phyloP scores from a whole-genome alignment of 2,888 invertebrate genomes.

The Pyrgus malvae region DNA sequence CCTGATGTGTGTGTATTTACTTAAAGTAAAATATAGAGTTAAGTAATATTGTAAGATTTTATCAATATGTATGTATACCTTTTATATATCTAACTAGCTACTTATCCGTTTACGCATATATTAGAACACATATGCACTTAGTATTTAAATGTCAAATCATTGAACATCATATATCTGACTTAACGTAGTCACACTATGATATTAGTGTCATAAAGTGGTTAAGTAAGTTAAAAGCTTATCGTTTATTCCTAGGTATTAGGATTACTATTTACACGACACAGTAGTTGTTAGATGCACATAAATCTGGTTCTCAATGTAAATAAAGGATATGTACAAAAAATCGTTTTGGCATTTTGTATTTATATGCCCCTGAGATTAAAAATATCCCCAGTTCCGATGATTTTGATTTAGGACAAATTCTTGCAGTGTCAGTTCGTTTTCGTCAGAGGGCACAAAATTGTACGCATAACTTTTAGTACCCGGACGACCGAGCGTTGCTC shows the following conservation, averaged over 20 bases:
- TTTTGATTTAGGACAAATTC: too few species aligned
- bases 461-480: too few species aligned
- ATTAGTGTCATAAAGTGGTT: too few species aligned
- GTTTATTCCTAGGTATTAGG: not conserved
- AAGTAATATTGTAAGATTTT: conserved; percentile 15
- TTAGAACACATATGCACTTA: not conserved
- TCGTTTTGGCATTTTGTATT: not conserved
- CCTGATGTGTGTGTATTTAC: conserved; percentile 7
- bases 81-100: conserved; percentile 10
- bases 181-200: too few species aligned
- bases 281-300: conserved; percentile 8
- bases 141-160: conserved; percentile 3
- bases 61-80: conserved; percentile 7
- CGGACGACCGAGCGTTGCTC: too few species aligned
- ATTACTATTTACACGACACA: conserved; percentile 2
- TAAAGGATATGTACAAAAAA: conserved; percentile 15
- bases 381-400: too few species aligned
- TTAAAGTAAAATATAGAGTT: not conserved
- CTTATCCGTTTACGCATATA: conserved; percentile 11
- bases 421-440: too few species aligned
- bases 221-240: not conserved
- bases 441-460: too few species aligned
- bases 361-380: not conserved
- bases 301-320: conserved; percentile 9
- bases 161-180: not conserved